These are phyloP conservation scores for Blera fallax DNA, from an alignment of 2,888 invertebrate species.

Conservation along the genomic window DNA sequence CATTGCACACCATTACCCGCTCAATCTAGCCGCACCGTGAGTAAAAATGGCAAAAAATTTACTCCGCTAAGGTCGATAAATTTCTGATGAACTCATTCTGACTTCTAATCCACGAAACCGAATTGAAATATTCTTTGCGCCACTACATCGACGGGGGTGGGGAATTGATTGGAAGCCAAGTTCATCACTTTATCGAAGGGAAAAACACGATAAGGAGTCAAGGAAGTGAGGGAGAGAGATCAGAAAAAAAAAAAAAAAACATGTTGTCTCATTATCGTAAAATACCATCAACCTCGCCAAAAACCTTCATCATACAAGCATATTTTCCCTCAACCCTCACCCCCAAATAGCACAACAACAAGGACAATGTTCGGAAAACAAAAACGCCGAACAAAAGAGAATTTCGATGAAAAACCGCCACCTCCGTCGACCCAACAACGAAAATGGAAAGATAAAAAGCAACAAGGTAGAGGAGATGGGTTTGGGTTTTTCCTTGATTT, in stretches of 20 bases:
- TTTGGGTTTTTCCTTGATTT: background rate
- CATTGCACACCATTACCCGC: conserved; percentile 72
- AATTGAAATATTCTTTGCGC: conserved; percentile 50
- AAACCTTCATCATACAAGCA: conserved; percentile 54
- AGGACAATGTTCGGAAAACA: background rate
- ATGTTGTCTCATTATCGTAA: conserved; percentile 60
- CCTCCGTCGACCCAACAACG: too few species aligned
- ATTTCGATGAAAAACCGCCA: conserved; percentile 8
- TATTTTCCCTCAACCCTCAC: conserved; percentile 28
- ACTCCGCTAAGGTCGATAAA: conserved; percentile 62
- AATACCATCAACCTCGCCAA: conserved; percentile 35
- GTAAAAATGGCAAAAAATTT: conserved; percentile 1
- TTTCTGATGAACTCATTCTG: conserved; percentile 69
- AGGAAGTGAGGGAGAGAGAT: background rate
- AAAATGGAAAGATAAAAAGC: conserved; percentile 34
- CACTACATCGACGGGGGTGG: background rate
- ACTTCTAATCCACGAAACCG: conserved; percentile 57
- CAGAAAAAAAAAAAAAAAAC: background rate
- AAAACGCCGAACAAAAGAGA: conserved; percentile 1
- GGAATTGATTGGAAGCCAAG: conserved; percentile 55
- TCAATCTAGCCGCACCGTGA: conserved; percentile 58
- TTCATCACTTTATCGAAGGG: conserved; percentile 51
- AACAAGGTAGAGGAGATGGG: background rate
- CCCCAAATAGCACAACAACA: background rate
- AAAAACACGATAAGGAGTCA: conserved; percentile 6